Percentiles rank a stretch among this genome's conserved stretches.
Conservation (phyloP, 2,888 invertebrate genomes). For the Thymelicus sylvestris region DNA sequence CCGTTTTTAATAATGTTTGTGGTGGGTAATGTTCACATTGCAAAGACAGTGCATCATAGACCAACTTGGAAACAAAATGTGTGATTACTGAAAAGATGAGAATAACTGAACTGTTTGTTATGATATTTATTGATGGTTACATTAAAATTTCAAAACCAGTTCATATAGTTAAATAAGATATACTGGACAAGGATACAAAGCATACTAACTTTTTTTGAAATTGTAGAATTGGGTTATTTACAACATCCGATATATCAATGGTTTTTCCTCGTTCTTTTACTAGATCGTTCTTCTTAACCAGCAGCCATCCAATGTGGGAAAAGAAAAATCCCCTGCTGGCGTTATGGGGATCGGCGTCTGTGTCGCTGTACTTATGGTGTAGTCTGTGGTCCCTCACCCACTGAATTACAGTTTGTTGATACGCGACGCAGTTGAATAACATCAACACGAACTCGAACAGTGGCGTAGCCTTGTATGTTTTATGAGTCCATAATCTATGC, state of each 20-base stretch:
- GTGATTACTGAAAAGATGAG: too few species aligned
- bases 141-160: too few species aligned
- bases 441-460: slow-evolving; percentile 57
- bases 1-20: too few species aligned
- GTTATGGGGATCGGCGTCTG: slow-evolving; percentile 90
- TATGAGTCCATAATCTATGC: slow-evolving; percentile 50
- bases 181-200: too few species aligned
- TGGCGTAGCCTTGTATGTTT: slow-evolving; percentile 56
- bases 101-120: too few species aligned
- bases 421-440: slow-evolving; percentile 44
- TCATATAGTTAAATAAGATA: too few species aligned
- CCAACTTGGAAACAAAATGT: too few species aligned
- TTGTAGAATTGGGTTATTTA: slow-evolving; percentile 86
- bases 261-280: slow-evolving; percentile 87
- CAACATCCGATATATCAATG: slow-evolving; percentile 88
- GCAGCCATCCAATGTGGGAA: slow-evolving; percentile 91
- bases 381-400: slow-evolving; percentile 61
- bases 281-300: slow-evolving; percentile 89
- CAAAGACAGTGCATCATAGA: too few species aligned
- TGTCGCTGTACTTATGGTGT: slow-evolving; percentile 86
- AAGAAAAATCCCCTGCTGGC: slow-evolving; percentile 91
- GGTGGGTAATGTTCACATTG: too few species aligned
- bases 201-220: slow-evolving; percentile 67
- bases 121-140: too few species aligned
- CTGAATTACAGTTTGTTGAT: too few species aligned